These are phyloP conservation scores for Drosophila merina DNA, from an alignment of 2,888 invertebrate genomes.

Conservation along the genomic window DNA sequence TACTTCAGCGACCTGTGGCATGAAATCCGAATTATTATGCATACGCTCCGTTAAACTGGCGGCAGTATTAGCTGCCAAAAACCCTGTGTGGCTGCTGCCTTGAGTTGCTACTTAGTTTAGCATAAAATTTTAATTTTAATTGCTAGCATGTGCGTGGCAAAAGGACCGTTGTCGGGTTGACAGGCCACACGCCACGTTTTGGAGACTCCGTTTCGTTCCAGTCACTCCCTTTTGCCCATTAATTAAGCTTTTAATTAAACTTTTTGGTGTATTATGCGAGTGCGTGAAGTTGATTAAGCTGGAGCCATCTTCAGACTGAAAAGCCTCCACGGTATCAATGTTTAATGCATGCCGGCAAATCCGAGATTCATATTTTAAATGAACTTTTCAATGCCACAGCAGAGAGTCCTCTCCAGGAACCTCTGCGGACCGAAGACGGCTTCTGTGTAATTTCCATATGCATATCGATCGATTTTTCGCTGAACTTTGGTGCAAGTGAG, in stretches of 20 bases:
- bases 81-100: slow-evolving; percentile 12
- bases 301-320: slow-evolving; percentile 8
- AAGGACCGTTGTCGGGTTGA: slow-evolving; percentile 46
- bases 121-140: slow-evolving; percentile 79
- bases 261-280: slow-evolving; percentile 67
- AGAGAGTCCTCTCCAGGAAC: slow-evolving; percentile 4
- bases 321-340: slow-evolving; percentile 60
- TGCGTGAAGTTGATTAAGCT: slow-evolving; percentile 78
- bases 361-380: slow-evolving; percentile 30
- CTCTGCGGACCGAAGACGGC: slow-evolving; percentile 1
- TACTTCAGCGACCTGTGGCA: slow-evolving; percentile 35
- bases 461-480: slow-evolving; percentile 34
- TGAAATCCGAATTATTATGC: slow-evolving; percentile 52
- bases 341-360: slow-evolving; percentile 56
- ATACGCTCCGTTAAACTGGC: slow-evolving; percentile 49
- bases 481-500: slow-evolving; percentile 30
- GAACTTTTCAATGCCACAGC: slow-evolving; percentile 49
- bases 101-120: slow-evolving; percentile 76
- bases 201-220: background rate
- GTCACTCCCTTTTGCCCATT: slow-evolving; percentile 48
- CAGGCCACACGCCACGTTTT: slow-evolving; percentile 37
- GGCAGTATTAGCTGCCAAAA: slow-evolving; percentile 59
- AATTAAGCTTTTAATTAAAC: slow-evolving; percentile 80
- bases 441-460: slow-evolving; percentile 44
- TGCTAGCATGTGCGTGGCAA: slow-evolving; percentile 78